Percentiles rank a stretch among this genome's conserved stretches.
phyloP scores from a whole-genome alignment of 30 jellyfish, hydroid and myxozoan species.

The Aurelia sp. region DNA sequence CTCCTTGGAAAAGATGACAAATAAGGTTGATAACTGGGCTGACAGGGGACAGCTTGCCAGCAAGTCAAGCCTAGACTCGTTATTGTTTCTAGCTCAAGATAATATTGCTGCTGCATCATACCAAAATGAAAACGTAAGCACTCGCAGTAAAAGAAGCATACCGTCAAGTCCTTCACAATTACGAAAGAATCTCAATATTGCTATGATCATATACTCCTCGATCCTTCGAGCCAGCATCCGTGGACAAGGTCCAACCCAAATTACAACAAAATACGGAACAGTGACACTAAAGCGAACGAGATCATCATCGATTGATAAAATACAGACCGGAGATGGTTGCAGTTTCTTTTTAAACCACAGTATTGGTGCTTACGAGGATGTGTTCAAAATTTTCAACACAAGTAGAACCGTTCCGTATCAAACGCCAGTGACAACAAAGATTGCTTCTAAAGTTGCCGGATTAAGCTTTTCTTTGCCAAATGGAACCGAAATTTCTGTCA shows the following conservation, averaged over 20 bases:
- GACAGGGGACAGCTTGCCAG: conserved; percentile 55
- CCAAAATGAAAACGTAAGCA: neutral
- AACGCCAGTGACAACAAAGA: neutral
- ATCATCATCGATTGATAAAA: neutral
- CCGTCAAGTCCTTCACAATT: neutral
- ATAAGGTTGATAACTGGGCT: conserved; percentile 36
- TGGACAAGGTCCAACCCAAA: conserved; percentile 51
- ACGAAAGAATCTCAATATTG: conserved; percentile 32
- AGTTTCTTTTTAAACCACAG: conserved; percentile 12
- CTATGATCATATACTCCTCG: conserved; percentile 49
- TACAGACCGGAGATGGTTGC: conserved; percentile 51
- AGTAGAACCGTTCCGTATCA: conserved; percentile 28
- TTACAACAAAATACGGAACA: conserved; percentile 36
- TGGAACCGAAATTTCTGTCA: conserved; percentile 48
- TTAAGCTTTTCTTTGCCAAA: conserved; percentile 42
- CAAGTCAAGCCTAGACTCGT: conserved; percentile 20
- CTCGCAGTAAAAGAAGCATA: conserved; percentile 31
- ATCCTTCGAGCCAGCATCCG: conserved; percentile 48
- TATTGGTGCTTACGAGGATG: conserved; percentile 16
- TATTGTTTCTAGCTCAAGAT: conserved; percentile 49
- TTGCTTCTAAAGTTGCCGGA: conserved; percentile 47
- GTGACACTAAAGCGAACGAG: conserved; percentile 33
- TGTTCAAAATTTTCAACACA: conserved; percentile 61
- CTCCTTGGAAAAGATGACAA: conserved; percentile 33
- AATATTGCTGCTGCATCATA: conserved; percentile 48